These are phyloP conservation scores for Hirtodrosophila trivittata DNA, from an alignment of 2,888 invertebrate genomes.

Conservation along the genomic window DNA sequence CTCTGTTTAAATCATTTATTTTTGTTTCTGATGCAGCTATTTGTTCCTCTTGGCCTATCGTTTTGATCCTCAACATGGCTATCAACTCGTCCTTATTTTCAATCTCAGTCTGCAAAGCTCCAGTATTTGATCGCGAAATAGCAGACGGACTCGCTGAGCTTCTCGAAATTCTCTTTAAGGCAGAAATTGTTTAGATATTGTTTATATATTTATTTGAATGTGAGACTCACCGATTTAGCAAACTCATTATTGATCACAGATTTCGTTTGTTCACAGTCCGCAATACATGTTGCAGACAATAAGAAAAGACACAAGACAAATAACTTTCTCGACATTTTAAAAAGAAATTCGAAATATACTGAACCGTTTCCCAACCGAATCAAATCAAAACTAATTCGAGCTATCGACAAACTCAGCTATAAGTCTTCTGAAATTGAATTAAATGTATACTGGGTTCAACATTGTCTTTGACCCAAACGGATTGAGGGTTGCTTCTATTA, in stretches of 20 bases:
- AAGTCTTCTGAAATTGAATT: slow-evolving; percentile 1
- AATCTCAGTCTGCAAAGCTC: slow-evolving; percentile 15
- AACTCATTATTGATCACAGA: background rate
- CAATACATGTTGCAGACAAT: slow-evolving; percentile 9
- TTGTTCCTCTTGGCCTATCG: slow-evolving; percentile 33
- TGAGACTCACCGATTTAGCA: slow-evolving; percentile 13
- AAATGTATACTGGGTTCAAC: slow-evolving; percentile 17
- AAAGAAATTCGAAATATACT: background rate
- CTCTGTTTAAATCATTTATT: too few species aligned
- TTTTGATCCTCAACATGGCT: slow-evolving; percentile 41
- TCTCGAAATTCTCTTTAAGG: background rate
- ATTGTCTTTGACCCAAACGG: slow-evolving; percentile 8
- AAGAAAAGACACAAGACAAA: slow-evolving; percentile 10
- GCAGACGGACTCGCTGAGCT: too few species aligned
- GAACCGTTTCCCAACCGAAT: slow-evolving; percentile 1
- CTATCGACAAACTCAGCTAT: background rate
- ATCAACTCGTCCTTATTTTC: slow-evolving; percentile 48
- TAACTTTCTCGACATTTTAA: slow-evolving; percentile 18
- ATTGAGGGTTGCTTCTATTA: slow-evolving; percentile 29
- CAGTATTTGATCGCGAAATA: background rate
- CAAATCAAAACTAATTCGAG: slow-evolving; percentile 38
- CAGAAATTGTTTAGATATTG: background rate
- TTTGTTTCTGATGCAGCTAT: slow-evolving; percentile 20
- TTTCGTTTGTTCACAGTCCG: slow-evolving; percentile 10
- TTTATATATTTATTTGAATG: background rate